Conservation (phyloP, 2,113 vertebrate genomes). For the Osmerus eperlanus region DNA sequence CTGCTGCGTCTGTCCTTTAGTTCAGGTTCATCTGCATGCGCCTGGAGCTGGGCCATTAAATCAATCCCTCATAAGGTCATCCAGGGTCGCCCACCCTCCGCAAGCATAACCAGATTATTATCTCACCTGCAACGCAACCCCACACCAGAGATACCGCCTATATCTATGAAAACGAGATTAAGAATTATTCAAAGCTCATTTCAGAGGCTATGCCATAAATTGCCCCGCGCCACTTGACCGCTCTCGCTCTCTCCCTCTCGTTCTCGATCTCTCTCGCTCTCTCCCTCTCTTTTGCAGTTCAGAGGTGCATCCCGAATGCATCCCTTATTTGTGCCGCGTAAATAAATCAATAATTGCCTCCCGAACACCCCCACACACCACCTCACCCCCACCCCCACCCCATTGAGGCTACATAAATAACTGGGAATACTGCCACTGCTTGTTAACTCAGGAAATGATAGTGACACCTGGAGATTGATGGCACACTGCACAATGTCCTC, state of each 20-base stretch:
- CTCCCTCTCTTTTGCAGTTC: neutral
- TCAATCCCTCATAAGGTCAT: slow-evolving; percentile 82
- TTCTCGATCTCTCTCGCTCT: no score
- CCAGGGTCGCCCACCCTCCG: slow-evolving; percentile 67
- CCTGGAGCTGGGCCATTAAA: slow-evolving; percentile 79
- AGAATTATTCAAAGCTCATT: slow-evolving; percentile 55
- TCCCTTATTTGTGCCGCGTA: slow-evolving; percentile 36
- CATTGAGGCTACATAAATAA: slow-evolving; percentile 50
- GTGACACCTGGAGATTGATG: slow-evolving; percentile 46
- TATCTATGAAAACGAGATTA: slow-evolving; percentile 45
- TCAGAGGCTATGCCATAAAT: slow-evolving; percentile 46
- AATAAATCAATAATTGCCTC: slow-evolving; percentile 46
- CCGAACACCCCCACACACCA: no score
- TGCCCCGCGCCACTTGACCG: slow-evolving; percentile 36
- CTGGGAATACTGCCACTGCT: slow-evolving; percentile 42
- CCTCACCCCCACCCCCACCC: slow-evolving; percentile 24
- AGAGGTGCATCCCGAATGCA: slow-evolving; percentile 22
- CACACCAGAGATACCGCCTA: slow-evolving; percentile 46
- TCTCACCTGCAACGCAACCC: slow-evolving; percentile 63
- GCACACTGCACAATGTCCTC: slow-evolving; percentile 25
- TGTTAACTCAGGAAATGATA: slow-evolving; percentile 51
- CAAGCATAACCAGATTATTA: slow-evolving; percentile 68
- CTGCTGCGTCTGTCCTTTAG: slow-evolving; percentile 47
- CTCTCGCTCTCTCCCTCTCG: slow-evolving; percentile 2
- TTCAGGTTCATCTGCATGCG: slow-evolving; percentile 77